Evolutionary conservation across 2,888 invertebrate genomes (phyloP).

Genomic region (Drosophila niveifrons): DNA sequence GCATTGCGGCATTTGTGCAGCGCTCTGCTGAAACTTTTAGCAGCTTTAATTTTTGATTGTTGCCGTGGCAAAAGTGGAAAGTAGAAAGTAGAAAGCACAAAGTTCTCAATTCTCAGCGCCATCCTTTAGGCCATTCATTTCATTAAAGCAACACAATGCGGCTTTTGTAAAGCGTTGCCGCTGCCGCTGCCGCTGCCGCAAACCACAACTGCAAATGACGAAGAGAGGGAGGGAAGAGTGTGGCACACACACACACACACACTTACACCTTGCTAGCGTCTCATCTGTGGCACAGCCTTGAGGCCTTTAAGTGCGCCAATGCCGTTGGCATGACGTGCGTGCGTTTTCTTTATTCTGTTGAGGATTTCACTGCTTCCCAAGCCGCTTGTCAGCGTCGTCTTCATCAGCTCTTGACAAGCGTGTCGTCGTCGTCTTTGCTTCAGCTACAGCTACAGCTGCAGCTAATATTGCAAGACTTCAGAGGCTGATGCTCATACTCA

Average conservation of each 20-base stretch:
- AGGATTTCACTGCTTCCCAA: conserved; percentile 39
- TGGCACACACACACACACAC: conserved; percentile 25
- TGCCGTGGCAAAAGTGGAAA: conserved; percentile 21
- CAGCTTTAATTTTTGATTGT: conserved; percentile 65
- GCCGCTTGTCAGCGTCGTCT: conserved; percentile 46
- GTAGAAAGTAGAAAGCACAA: conserved; percentile 27
- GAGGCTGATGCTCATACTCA: conserved; percentile 19
- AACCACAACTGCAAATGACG: conserved; percentile 64
- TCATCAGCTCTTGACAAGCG: conserved; percentile 41
- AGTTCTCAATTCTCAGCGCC: conserved; percentile 46
- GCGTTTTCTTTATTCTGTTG: conserved; percentile 76
- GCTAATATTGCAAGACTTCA: conserved; percentile 61
- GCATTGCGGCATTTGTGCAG: conserved; percentile 33
- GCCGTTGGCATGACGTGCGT: conserved; percentile 75
- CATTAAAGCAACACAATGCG: conserved; percentile 76
- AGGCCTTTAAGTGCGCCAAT: conserved; percentile 72
- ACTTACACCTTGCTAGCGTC: conserved; percentile 17
- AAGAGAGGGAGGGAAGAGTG: conserved; percentile 30
- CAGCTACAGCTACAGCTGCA: conserved; percentile 56
- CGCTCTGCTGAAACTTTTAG: conserved; percentile 51
- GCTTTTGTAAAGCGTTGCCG: conserved; percentile 62
- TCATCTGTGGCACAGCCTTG: conserved; percentile 58
- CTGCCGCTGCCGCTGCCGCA: conserved; percentile 58
- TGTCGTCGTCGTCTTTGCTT: conserved; percentile 25
- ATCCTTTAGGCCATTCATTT: conserved; percentile 73